Evolutionary conservation across 2,797 vertebrate species (phyloP).

Genomic region (Epinephelus awoara): DNA sequence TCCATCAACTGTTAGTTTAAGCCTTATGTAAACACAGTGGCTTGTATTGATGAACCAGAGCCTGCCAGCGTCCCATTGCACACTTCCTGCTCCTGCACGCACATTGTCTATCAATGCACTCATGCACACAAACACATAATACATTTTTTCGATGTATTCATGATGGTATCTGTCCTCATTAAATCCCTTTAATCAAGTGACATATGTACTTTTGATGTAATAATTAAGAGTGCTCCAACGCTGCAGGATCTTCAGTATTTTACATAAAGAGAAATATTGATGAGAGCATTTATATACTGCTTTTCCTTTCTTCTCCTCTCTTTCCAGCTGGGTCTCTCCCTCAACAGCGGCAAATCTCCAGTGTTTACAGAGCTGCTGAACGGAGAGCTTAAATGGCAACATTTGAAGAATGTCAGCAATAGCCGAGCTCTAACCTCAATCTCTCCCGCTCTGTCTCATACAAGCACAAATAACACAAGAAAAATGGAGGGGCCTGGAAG

Average conservation of each 20-base stretch:
- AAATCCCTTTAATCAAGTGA: background rate
- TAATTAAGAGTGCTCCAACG: background rate
- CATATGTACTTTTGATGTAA: background rate
- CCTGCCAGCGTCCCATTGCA: constrained; percentile 20
- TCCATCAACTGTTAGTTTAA: constrained; percentile 14
- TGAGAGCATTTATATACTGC: background rate
- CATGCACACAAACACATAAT: background rate
- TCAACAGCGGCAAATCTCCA: constrained; percentile 23
- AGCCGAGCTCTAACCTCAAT: constrained; percentile 24
- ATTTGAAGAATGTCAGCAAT: constrained; percentile 65
- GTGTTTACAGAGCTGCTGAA: constrained; percentile 44
- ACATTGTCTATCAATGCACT: constrained; percentile 36
- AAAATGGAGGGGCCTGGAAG: background rate
- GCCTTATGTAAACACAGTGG: constrained; percentile 50
- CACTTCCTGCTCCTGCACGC: constrained; percentile 28
- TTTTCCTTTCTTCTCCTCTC: background rate
- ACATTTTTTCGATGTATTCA: background rate
- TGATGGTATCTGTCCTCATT: background rate
- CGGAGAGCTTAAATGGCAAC: constrained; percentile 54
- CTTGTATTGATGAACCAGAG: constrained; percentile 47
- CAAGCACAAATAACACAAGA: constrained; percentile 11
- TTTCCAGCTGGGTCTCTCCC: background rate
- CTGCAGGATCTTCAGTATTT: constrained; percentile 3
- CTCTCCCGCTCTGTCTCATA: background rate
- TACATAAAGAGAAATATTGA: constrained; percentile 40